A percentile compares a stretch with the other conserved stretches of the same genome.
Evolutionary conservation across 1,140 invertebrate species (phyloP).

Genomic region (Drosophila trapezifrons): DNA sequence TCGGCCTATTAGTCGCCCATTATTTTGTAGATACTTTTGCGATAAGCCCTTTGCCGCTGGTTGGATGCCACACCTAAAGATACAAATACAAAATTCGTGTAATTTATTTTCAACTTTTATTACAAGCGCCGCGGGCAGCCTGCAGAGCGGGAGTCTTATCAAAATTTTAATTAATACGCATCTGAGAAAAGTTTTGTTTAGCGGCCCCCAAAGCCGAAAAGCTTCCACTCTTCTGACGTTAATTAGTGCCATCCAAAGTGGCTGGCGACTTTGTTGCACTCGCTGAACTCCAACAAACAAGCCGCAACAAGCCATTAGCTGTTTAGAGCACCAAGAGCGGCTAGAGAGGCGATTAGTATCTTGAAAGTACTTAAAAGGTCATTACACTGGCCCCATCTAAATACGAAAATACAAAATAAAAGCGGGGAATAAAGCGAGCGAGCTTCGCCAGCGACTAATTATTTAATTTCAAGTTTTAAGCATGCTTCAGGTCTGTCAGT

Average conservation of each 20-base stretch:
- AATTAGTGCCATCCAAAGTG: slow-evolving; percentile 76
- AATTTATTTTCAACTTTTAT: slow-evolving; percentile 80
- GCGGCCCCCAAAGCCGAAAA: slow-evolving; percentile 57
- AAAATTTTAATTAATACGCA: slow-evolving; percentile 83
- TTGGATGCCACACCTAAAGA: slow-evolving; percentile 67
- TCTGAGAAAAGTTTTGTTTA: slow-evolving; percentile 73
- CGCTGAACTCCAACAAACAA: slow-evolving; percentile 61
- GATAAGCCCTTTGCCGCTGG: slow-evolving; percentile 68
- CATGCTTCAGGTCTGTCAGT: slow-evolving; percentile 67
- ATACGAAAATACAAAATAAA: slow-evolving; percentile 29
- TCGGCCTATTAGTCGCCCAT: slow-evolving; percentile 75
- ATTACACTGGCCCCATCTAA: slow-evolving; percentile 66
- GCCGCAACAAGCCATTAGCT: slow-evolving; percentile 59
- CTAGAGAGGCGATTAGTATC: slow-evolving; percentile 74
- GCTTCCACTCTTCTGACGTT: slow-evolving; percentile 57
- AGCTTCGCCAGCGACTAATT: slow-evolving; percentile 79
- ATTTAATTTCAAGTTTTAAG: slow-evolving; percentile 82
- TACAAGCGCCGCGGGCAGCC: slow-evolving; percentile 28
- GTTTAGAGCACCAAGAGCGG: slow-evolving; percentile 54
- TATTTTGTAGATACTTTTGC: slow-evolving; percentile 77
- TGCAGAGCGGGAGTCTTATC: slow-evolving; percentile 49
- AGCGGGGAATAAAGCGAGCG: slow-evolving; percentile 5
- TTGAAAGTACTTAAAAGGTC: slow-evolving; percentile 83
- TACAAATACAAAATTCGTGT: slow-evolving; percentile 71
- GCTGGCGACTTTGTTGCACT: slow-evolving; percentile 64